A percentile compares a stretch with the other conserved stretches of the same genome.
These are phyloP conservation scores for Agriopis marginaria DNA, from an alignment of 2,888 invertebrate genomes.

Conservation along the genomic window DNA sequence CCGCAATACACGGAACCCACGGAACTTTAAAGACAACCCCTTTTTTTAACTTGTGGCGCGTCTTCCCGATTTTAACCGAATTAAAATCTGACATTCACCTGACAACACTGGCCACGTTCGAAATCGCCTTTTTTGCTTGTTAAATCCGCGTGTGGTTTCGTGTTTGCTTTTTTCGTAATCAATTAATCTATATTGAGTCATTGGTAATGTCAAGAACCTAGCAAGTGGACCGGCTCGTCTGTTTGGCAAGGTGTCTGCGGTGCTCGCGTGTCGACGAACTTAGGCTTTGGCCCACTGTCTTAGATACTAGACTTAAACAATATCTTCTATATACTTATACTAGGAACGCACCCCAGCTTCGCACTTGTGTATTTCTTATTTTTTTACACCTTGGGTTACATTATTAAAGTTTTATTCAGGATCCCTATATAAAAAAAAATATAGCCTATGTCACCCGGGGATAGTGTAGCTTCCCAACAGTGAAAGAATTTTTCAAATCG, in stretches of 20 bases:
- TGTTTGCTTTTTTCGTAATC: slow-evolving; percentile 45
- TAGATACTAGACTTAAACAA: background rate
- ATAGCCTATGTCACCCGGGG: too few species aligned
- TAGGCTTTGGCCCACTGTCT: slow-evolving; percentile 16
- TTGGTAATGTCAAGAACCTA: slow-evolving; percentile 46
- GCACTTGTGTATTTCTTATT: too few species aligned
- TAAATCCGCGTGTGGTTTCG: slow-evolving; percentile 44
- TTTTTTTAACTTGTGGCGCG: background rate
- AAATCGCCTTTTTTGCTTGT: slow-evolving; percentile 61
- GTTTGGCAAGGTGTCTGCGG: slow-evolving; percentile 39
- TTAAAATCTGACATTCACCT: background rate
- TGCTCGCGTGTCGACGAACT: slow-evolving; percentile 42
- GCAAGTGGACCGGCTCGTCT: slow-evolving; percentile 39
- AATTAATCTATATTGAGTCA: slow-evolving; percentile 45
- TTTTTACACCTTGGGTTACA: too few species aligned
- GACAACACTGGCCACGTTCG: slow-evolving; percentile 25
- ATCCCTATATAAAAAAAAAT: too few species aligned
- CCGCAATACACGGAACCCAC: too few species aligned
- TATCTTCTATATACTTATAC: too few species aligned
- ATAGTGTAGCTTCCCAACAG: too few species aligned
- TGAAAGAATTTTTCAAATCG: too few species aligned
- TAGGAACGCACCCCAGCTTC: too few species aligned
- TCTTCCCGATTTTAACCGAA: background rate
- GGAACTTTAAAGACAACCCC: too few species aligned
- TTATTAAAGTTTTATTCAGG: too few species aligned